Evolutionary conservation across 2,888 invertebrate genomes (phyloP), one percentile per base, ranked within the genome.

Genomic region (Miltochrista miniata): DNA sequence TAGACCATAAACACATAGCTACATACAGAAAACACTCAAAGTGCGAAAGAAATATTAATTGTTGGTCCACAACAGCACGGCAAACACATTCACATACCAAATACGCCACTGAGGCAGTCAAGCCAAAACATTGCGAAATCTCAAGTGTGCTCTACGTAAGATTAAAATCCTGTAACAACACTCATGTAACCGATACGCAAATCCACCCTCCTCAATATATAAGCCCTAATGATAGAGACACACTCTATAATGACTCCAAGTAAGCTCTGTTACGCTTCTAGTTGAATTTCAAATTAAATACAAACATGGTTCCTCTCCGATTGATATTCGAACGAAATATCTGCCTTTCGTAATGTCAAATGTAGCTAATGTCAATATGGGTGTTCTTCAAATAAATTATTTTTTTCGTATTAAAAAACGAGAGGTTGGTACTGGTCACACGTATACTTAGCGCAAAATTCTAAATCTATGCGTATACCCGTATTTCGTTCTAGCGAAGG

Each of bases 251-350:
- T 54, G 55, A 65, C 51, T 52, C 53, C 46, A 48, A 34, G 45
- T 61, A 55, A 55, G 47, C 58, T 41, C 36, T 35, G 48, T 46
- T 44, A 52, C 51, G 44, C 38, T 33, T 31, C 37, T 31, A 41
- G 42, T 48, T 41, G 51, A 36, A 57, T 64, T 29, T 70, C 62
- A 68, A 68, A 68, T 68, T 45, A 48, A 70, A 70, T 42, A 54
- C 56, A 68, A 70, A 68, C 65, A 70, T 55, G 51, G 59, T 48
- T 53, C 52, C 45, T 13, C 35, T 60, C 62, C 38, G 45, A 56
- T 59, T 49, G 59, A 46, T 68, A 59, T 70, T 68, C 68, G 62
- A 56, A 56, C 62, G 54, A 54, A 62, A 56, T 64, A 57, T 24
- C 18, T 24, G 18, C 69, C 29, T 35, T 40, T 14, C 40, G 11